Percentiles rank a stretch among this genome's conserved stretches.
Evolutionary conservation across 2,888 invertebrate genomes (phyloP).

Genomic region (Drosophila demipolita): DNA sequence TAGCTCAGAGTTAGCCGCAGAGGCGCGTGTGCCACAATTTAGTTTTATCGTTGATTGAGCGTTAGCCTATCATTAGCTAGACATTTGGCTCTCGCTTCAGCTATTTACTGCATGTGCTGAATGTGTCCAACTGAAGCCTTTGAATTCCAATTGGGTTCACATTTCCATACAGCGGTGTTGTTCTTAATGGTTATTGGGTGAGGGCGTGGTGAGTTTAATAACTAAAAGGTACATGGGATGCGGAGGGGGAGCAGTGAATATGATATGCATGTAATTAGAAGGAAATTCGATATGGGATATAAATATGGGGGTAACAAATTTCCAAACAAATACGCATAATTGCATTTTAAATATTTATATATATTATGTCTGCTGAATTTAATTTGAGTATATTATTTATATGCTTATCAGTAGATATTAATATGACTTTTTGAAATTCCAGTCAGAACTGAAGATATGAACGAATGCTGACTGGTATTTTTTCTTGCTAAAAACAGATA

Average conservation of each 20-base stretch:
- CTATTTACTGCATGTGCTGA: conserved; percentile 41
- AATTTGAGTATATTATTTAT: background rate
- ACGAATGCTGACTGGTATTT: background rate
- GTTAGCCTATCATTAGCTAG: conserved; percentile 78
- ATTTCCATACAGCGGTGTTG: conserved; percentile 28
- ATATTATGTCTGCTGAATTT: background rate
- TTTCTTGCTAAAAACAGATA: conserved; percentile 30
- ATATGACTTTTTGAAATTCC: background rate
- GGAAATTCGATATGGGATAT: conserved; percentile 1
- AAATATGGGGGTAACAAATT: background rate
- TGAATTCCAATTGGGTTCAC: conserved; percentile 42
- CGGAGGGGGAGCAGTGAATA: background rate
- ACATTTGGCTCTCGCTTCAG: conserved; percentile 54
- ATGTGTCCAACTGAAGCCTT: conserved; percentile 26
- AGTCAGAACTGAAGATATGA: conserved; percentile 1
- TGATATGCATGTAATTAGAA: conserved; percentile 18
- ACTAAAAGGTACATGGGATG: background rate
- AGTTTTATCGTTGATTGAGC: conserved; percentile 78
- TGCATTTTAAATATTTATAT: background rate
- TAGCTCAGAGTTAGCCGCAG: conserved; percentile 53
- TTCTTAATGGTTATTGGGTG: conserved; percentile 29
- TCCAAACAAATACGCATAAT: background rate
- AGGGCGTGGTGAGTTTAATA: conserved; percentile 8
- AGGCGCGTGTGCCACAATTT: conserved; percentile 76
- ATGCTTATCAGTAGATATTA: background rate